phyloP scores from a whole-genome alignment of 2,888 invertebrate genomes.

The Parnassius smintheus region DNA sequence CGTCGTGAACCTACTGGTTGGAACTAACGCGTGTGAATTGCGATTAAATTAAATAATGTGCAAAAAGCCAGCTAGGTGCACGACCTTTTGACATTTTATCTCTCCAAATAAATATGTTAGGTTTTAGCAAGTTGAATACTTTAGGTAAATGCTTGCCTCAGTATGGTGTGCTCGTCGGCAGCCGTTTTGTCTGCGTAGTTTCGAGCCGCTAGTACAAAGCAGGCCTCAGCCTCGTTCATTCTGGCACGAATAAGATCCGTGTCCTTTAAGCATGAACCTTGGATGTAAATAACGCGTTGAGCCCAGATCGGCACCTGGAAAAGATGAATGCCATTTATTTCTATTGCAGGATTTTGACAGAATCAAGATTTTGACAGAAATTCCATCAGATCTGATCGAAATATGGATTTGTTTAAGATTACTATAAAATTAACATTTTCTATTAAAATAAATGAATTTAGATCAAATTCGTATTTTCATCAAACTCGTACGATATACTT shows the following conservation, averaged over 20 bases:
- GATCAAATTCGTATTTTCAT: too few species aligned
- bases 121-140: too few species aligned
- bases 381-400: too few species aligned
- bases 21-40: conserved; percentile 41
- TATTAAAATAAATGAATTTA: too few species aligned
- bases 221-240: conserved; percentile 98
- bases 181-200: conserved; percentile 98
- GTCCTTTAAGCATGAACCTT: conserved; percentile 98
- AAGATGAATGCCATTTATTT: neutral
- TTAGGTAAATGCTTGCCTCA: conserved; percentile 62
- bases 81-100: too few species aligned
- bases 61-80: too few species aligned
- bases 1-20: conserved; percentile 66
- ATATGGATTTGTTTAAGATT: too few species aligned
- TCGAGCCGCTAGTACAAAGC: conserved; percentile 97
- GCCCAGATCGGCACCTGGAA: conserved; percentile 96
- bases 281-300: conserved; percentile 97
- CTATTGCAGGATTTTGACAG: too few species aligned
- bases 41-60: conserved; percentile 7
- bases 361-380: too few species aligned
- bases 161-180: conserved; percentile 90
- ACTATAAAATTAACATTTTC: too few species aligned
- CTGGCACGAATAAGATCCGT: conserved; percentile 96
- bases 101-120: too few species aligned
- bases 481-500: too few species aligned